Base-by-base conservation (phyloP, 2,113 vertebrate genomes). In the Chamaetylas fuelleborni region DNA sequence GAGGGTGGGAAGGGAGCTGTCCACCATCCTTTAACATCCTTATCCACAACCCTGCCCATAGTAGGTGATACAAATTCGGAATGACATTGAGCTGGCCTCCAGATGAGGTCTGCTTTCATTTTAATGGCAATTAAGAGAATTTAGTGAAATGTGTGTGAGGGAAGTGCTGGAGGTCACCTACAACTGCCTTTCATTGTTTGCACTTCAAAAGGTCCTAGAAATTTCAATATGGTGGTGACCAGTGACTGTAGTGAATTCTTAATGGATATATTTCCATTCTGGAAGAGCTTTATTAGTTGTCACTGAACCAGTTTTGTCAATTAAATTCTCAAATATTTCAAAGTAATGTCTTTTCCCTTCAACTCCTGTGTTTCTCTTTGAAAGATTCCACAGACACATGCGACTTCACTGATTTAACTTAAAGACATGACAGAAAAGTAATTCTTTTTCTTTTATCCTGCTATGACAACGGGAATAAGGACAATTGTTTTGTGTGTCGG, bases 311-410 rank as follows among this genome's bases (percentile, higher is more conserved):
- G 79, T 96, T 92, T 92, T 57, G 57, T 16, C 80, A 48, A 89
- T 96, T 95, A 93, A 70, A 40, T 71, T 92, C 90, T 95, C 58
- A 78, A 86, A 93, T 29, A 45, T 66, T 67, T 77, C 81, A 88
- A 92, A 92, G 51, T 65, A 78, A 85, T 92, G 23, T 36, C 54
- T 95, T 97, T 92, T 80, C 80, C 71, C 26, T 94, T 93, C 22
- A 53, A 5, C 48, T 16, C 36, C 2, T 28, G n/a, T n/a, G 6
- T 74, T 95, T 74, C 66, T 87, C 67, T 93, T 88, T 83, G 22
- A 38, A 90, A 86, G 64, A 78, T 91, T 19, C 8, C 34, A 22
- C 65, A 81, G n/a, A 70, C 60, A 81, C 6, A 54, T 5, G 6
- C 36, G 79, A 81, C 31, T 94, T 61, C 76, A 61, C 61, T 82